Evolutionary conservation across 2,113 vertebrate species (phyloP).

Genomic region (Corythaixoides concolor): DNA sequence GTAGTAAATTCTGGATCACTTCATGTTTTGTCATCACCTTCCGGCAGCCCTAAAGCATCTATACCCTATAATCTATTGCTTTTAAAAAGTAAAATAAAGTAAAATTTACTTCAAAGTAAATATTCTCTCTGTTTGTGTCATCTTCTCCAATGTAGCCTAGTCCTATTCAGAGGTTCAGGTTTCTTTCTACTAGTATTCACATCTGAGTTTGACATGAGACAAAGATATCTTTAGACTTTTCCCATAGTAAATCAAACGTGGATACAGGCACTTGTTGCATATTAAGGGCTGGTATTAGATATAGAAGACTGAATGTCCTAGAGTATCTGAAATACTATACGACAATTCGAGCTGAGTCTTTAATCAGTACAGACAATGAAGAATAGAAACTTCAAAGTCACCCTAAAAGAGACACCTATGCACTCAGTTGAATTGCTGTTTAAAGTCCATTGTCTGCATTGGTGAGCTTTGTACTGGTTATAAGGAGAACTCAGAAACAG

Average conservation of each 20-base stretch:
- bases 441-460: not conserved
- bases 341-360: not conserved
- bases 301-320: not conserved
- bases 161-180: not conserved
- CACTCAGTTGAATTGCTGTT: not conserved
- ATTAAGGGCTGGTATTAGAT: not conserved
- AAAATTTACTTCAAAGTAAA: not conserved
- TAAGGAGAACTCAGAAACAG: not conserved
- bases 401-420: not conserved
- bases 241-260: not conserved
- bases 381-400: not conserved
- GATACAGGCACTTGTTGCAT: not conserved
- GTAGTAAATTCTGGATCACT: not conserved
- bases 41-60: not conserved
- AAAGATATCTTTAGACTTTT: not conserved
- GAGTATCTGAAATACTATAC: not conserved
- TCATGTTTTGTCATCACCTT: not conserved
- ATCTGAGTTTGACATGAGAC: not conserved
- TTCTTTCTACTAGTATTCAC: not conserved
- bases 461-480: not conserved
- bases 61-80: not conserved
- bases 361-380: not conserved
- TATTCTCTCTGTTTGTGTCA: not conserved
- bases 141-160: not conserved
- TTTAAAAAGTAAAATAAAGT: not conserved